Base-by-base conservation (phyloP, 1,140 invertebrate species). In the Monomorium pharaonis region DNA sequence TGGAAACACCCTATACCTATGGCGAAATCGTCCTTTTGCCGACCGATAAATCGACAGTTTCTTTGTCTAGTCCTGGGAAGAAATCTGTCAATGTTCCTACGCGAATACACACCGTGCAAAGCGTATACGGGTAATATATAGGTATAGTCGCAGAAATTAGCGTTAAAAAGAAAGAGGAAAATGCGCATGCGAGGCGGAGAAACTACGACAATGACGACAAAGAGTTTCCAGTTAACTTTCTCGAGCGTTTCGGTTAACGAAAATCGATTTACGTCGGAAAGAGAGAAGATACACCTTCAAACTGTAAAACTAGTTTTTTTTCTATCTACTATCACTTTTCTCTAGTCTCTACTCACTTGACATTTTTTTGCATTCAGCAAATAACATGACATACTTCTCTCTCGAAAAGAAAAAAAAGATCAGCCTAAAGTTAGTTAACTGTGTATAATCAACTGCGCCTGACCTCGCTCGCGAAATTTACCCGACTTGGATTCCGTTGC, bases 311-410 rank as follows among this genome's bases (percentile, higher is more conserved):
- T 62, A 74, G 49, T 78, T 62, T 85, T 86, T 54, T 85, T 86
- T 74, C 84, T 47, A n/a, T n/a, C n/a, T 84, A 65, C 12, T 77
- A 63, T n/a, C 18, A 44, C 37, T 60, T 63, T 54, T 72, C 83
- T 86, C 77, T 78, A 78, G 33, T 80, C n/a, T 27, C 80, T 75
- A 33, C 7, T 75, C 75, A 84, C 81, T 86, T 91, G 87, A 91
- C 86, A 85, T 60, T 88, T 91, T n/a, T 91, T 89, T 90, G 89
- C 86, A 85, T 80, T 18, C 67, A 65, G 85, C 88, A 92, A 90
- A 88, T 89, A 80, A 90, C 86, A 88, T 89, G 88, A 92, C 88
- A 89, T 69, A 86, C 65, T 75, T 89, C 85, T 81, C 62, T 89
- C 84, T 67, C 37, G 24, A 67, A 67, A 44, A 67, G 2, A 6